Evolutionary conservation across 2,113 vertebrate species (phyloP).

Genomic region (Mesembrinibis cayennensis): DNA sequence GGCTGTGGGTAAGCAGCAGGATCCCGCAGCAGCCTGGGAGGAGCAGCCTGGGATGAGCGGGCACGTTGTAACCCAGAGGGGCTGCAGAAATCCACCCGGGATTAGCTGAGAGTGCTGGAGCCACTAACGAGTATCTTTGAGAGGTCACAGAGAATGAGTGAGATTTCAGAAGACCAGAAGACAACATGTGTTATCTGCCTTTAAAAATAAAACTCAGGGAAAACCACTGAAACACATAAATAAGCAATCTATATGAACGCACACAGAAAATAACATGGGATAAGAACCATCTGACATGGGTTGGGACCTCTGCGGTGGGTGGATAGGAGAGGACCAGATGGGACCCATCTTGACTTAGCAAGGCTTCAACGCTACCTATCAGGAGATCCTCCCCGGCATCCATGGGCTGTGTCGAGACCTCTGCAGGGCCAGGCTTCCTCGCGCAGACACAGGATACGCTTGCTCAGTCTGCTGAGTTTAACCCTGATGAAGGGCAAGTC

Average conservation of each 20-base stretch:
- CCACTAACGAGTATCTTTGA: background rate
- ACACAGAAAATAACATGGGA: accelerated
- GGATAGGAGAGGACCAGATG: background rate
- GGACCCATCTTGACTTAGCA: background rate
- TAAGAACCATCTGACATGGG: background rate
- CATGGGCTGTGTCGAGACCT: background rate
- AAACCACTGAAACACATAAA: background rate
- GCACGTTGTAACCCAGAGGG: background rate
- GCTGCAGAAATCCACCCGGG: background rate
- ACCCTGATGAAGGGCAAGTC: background rate
- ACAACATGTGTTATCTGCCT: background rate
- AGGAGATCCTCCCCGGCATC: background rate
- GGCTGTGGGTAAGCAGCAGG: background rate
- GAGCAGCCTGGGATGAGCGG: background rate
- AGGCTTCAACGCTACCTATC: background rate
- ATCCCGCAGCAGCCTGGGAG: background rate
- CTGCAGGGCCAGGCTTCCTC: background rate
- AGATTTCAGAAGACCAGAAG: background rate
- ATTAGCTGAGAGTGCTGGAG: background rate
- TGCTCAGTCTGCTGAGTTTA: background rate
- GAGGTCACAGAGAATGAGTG: background rate
- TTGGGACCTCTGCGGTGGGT: background rate
- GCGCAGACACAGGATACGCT: accelerated
- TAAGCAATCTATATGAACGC: background rate
- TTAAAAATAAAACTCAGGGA: background rate